A percentile compares a stretch with the other conserved stretches of the same genome.
Conservation (phyloP, 2,888 invertebrate species). For the Caenorhabditis plicata region DNA sequence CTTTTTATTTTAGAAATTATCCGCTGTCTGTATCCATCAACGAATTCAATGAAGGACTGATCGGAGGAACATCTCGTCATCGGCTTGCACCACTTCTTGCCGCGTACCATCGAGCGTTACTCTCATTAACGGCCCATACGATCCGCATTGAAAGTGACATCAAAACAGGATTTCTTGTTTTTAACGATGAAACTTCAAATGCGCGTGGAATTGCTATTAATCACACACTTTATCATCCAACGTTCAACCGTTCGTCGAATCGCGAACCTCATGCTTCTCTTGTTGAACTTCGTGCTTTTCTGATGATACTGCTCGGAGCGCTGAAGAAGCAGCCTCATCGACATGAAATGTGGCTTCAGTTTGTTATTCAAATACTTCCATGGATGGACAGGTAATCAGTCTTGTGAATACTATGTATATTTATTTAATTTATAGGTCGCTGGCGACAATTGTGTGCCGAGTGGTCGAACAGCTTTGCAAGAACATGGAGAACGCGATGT, state of each 20-base stretch:
- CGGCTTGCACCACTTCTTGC: conserved; percentile 52
- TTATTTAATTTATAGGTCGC: conserved; percentile 71
- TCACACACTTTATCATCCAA: conserved; percentile 37
- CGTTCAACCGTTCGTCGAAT: conserved; percentile 49
- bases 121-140: conserved; percentile 58
- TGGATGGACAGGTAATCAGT: conserved; percentile 74
- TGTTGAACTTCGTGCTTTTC: conserved; percentile 79
- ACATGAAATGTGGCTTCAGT: conserved; percentile 81
- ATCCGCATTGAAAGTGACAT: conserved; percentile 61
- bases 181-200: conserved; percentile 27
- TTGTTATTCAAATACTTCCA: conserved; percentile 79
- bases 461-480: conserved; percentile 80
- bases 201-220: conserved; percentile 26
- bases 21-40: conserved; percentile 59
- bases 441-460: conserved; percentile 78
- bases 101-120: conserved; percentile 58
- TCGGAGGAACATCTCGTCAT: conserved; percentile 17
- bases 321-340: conserved; percentile 69
- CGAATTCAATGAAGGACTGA: conserved; percentile 61
- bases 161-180: conserved; percentile 46
- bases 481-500: conserved; percentile 74
- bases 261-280: conserved; percentile 55
- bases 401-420: no score
- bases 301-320: conserved; percentile 78
- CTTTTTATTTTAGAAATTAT: conserved; percentile 38